Base-by-base conservation (phyloP, 2,113 vertebrate genomes). In the Rhinopomastus cyanomelas region DNA sequence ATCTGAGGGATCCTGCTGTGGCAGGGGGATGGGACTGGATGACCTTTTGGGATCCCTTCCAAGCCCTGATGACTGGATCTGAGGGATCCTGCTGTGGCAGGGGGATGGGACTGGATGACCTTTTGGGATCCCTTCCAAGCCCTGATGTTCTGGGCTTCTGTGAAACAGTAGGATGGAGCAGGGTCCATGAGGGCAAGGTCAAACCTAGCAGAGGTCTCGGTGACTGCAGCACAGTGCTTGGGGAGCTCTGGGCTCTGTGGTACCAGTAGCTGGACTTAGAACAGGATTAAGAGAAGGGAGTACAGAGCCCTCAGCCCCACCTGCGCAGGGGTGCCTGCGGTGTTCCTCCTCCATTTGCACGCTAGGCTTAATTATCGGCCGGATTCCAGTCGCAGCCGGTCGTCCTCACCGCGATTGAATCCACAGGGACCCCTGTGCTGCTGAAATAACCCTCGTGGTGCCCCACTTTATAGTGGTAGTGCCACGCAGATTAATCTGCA, bases 331-430 rank as follows among this genome's bases (percentile, higher is more conserved):
- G n/a, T n/a, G n/a, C n/a, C n/a, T n/a, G n/a, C n/a, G 75, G 78
- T 96, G 86, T 92, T 97, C 85, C 96, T 92, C 85, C 30, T 92
- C 94, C 87, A 87, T 95, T 97, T 96, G 91, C 95, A 77, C 14
- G 12, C 96, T 95, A 95, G 86, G 81, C 93, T 96, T 96, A 94
- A 96, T 97, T 95, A 96, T 97, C 97, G 96, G 90, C 90, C 93
- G 87, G 51, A 86, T 96, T 97, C 96, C 91, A 94, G 84, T 90
- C 92, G 75, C 80, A 81, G 48, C 84, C 25, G 51, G 93, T 96
- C 94, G 92, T 96, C 95, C 95, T 94, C 95, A 96, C 89, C 90
- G 64, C 91, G 93, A 81, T 1, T 85, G 96, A 96, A 94, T 96
- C 97, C 94, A 95, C 95, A 95, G 84, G 5, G 2, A 94, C 91